Evolutionary conservation across 2,888 invertebrate genomes (phyloP).

Genomic region (Microctonus brassicae): DNA sequence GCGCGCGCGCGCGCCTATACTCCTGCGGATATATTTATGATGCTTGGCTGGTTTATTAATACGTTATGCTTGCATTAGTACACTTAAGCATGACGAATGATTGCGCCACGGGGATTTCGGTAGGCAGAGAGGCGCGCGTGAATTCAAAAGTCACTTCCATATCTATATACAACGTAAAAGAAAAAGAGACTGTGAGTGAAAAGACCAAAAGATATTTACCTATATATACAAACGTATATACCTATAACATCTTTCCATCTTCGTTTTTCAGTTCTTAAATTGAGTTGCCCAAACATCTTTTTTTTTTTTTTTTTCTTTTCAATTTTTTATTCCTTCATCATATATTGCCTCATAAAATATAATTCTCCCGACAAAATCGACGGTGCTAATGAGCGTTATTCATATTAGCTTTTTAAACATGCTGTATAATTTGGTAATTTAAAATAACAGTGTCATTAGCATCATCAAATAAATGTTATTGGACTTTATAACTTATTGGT

Average conservation of each 20-base stretch:
- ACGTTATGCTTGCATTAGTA: constrained; percentile 68
- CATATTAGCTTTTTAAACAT: neutral
- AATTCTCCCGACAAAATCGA: constrained; percentile 16
- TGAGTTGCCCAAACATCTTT: constrained; percentile 23
- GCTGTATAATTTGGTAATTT: constrained; percentile 14
- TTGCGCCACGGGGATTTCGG: constrained; percentile 61
- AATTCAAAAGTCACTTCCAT: constrained; percentile 44
- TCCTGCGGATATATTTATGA: constrained; percentile 57
- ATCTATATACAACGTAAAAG: neutral
- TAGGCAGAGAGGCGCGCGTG: constrained; percentile 46
- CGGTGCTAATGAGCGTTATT: constrained; percentile 15
- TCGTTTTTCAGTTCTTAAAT: constrained; percentile 20
- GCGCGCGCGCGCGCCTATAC: constrained; percentile 26
- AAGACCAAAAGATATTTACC: constrained; percentile 5
- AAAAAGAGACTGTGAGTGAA: neutral
- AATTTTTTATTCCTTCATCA: constrained; percentile 16
- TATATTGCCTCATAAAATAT: constrained; percentile 11
- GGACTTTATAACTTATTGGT: constrained; percentile 9
- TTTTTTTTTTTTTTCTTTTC: neutral
- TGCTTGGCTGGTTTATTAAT: constrained; percentile 64
- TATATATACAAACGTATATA: neutral
- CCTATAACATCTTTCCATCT: neutral
- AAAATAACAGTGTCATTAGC: constrained; percentile 14
- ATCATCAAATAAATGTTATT: constrained; percentile 10
- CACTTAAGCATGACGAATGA: constrained; percentile 68